A percentile compares a stretch with the other conserved stretches of the same genome.
Evolutionary conservation across 2,797 vertebrate species (phyloP).

Genomic region (Xyrichtys novacula): DNA sequence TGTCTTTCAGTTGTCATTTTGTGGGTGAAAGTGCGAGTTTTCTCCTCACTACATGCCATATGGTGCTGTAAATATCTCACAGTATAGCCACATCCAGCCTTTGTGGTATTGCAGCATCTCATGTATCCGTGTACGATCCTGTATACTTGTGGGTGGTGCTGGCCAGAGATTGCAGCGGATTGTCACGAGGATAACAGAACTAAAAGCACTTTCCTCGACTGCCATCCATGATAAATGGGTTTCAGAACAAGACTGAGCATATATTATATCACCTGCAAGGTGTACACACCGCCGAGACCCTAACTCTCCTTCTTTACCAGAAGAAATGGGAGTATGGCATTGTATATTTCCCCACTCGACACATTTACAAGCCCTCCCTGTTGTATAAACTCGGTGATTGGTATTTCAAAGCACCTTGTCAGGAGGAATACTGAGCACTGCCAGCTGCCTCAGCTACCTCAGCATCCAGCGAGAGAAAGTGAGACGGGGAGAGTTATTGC

Average conservation of each 20-base stretch:
- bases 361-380: conserved; percentile 95
- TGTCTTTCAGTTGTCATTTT: conserved; percentile 67
- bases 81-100: conserved; percentile 65
- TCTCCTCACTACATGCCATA: conserved; percentile 89
- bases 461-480: conserved; percentile 76
- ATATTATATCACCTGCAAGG: conserved; percentile 97
- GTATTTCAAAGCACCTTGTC: conserved; percentile 96
- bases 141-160: conserved; percentile 56
- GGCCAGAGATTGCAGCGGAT: conserved; percentile 42
- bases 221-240: conserved; percentile 90
- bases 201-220: conserved; percentile 89
- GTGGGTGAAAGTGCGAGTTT: conserved; percentile 86
- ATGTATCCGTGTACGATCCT: conserved; percentile 36
- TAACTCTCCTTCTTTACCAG: conserved; percentile 93
- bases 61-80: conserved; percentile 89
- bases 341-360: conserved; percentile 93
- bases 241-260: conserved; percentile 90
- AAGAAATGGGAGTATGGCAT: conserved; percentile 91
- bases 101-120: conserved; percentile 27
- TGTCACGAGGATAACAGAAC: conserved; percentile 75
- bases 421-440: conserved; percentile 89
- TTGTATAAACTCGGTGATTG: conserved; percentile 96
- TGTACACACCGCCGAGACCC: conserved; percentile 90
- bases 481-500: conserved; percentile 85
- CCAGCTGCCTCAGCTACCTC: conserved; percentile 87